phyloP scores from a whole-genome alignment of 2,797 vertebrate species.

The Picus viridis region DNA sequence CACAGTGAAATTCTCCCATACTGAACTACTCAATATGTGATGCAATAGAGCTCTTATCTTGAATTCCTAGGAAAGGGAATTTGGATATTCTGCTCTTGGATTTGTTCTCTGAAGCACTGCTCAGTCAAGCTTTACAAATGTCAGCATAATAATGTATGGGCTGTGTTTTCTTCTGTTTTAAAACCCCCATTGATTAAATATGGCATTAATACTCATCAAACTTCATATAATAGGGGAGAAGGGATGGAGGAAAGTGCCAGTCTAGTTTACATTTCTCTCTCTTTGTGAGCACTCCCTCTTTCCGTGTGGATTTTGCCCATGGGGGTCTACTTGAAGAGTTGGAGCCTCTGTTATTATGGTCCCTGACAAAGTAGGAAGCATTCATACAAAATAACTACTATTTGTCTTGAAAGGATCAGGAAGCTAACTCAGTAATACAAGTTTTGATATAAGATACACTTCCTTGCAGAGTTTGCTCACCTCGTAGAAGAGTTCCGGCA shows the following conservation, averaged over 20 bases:
- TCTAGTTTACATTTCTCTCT: neutral
- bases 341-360: neutral
- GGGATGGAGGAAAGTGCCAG: neutral
- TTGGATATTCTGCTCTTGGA: neutral
- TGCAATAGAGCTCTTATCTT: neutral
- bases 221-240: neutral
- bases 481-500: conserved; percentile 89
- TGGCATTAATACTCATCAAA: neutral
- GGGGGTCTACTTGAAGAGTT: neutral
- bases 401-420: neutral
- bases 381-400: neutral
- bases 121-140: neutral
- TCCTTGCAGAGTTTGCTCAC: conserved; percentile 88
- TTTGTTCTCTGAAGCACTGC: neutral
- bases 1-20: neutral
- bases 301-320: neutral
- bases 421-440: neutral
- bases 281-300: neutral
- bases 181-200: neutral
- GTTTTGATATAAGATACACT: neutral
- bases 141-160: neutral
- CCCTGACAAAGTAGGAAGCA: neutral
- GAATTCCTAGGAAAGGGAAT: neutral
- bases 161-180: neutral
- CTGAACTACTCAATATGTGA: neutral